Conservation (phyloP, 2,888 invertebrate genomes). For the Lydus trimaculatus region DNA sequence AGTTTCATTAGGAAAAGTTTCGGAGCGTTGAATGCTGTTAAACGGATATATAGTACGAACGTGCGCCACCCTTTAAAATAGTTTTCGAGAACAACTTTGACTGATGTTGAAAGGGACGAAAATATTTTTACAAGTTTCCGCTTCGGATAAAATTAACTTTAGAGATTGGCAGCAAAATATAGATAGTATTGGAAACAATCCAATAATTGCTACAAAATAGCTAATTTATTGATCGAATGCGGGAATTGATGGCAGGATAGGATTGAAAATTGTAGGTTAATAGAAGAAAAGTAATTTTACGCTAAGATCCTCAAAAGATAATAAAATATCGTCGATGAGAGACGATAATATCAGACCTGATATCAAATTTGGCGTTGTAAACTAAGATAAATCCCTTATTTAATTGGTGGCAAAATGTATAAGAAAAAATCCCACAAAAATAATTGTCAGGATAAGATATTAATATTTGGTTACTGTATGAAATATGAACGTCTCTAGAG, state of each 20-base stretch:
- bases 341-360: too few relatives aligned
- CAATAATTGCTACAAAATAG: not conserved
- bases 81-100: not conserved
- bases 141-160: not conserved
- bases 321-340: too few relatives aligned
- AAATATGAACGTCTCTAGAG: slow-evolving; percentile 53
- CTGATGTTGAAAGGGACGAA: slow-evolving; percentile 8
- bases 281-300: not conserved
- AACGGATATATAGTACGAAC: not conserved
- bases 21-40: slow-evolving; percentile 12
- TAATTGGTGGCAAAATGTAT: too few relatives aligned
- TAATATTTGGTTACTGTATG: slow-evolving; percentile 51
- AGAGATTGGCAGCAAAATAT: not conserved
- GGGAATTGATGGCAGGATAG: not conserved
- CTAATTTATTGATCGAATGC: not conserved
- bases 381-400: too few relatives aligned
- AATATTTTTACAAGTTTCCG: slow-evolving; percentile 9
- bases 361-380: too few relatives aligned
- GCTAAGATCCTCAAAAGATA: not conserved
- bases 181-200: not conserved
- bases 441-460: slow-evolving; percentile 39
- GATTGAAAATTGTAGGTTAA: not conserved
- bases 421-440: too few relatives aligned
- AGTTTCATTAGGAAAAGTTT: slow-evolving; percentile 43
- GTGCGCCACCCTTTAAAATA: slow-evolving; percentile 12